These are phyloP conservation scores for Psylliodes chrysocephalus DNA, from an alignment of 2,888 invertebrate species.

Conservation along the genomic window DNA sequence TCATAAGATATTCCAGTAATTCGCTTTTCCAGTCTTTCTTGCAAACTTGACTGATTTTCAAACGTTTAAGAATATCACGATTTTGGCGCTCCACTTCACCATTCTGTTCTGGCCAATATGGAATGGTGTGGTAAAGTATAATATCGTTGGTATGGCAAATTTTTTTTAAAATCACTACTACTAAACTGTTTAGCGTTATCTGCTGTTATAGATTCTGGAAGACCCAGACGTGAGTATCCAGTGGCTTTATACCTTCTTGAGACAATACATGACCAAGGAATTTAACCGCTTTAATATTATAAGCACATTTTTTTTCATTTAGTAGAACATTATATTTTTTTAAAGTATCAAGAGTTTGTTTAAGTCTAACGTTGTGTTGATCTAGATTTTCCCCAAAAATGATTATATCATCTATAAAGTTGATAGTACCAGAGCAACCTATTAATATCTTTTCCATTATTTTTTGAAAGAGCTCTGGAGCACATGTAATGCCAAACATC, in stretches of 20 bases:
- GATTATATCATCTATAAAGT: background rate
- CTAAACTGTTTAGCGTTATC: background rate
- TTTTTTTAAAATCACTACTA: constrained; percentile 9
- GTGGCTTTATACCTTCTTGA: constrained; percentile 1
- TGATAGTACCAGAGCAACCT: background rate
- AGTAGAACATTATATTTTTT: constrained; percentile 6
- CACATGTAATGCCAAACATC: no score
- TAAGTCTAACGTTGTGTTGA: no score
- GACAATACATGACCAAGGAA: constrained; percentile 33
- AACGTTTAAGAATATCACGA: no score
- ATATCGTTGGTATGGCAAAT: no score
- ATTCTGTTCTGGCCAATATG: constrained; percentile 38
- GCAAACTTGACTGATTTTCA: constrained; percentile 38
- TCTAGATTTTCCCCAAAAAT: background rate
- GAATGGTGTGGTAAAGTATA: constrained; percentile 16
- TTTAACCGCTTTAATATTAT: background rate
- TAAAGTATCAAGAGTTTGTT: background rate
- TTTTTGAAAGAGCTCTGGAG: no score
- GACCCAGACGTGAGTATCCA: constrained; percentile 27
- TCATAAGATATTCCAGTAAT: no score
- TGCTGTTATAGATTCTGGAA: no score
- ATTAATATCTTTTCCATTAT: background rate
- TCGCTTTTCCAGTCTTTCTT: no score
- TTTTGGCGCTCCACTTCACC: constrained; percentile 50
- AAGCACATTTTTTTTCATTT: constrained; percentile 14